A percentile compares a stretch with the other conserved stretches of the same genome.
These are phyloP conservation scores for Tapirus terrestris DNA, from an alignment of 2,113 vertebrate species.

Conservation along the genomic window DNA sequence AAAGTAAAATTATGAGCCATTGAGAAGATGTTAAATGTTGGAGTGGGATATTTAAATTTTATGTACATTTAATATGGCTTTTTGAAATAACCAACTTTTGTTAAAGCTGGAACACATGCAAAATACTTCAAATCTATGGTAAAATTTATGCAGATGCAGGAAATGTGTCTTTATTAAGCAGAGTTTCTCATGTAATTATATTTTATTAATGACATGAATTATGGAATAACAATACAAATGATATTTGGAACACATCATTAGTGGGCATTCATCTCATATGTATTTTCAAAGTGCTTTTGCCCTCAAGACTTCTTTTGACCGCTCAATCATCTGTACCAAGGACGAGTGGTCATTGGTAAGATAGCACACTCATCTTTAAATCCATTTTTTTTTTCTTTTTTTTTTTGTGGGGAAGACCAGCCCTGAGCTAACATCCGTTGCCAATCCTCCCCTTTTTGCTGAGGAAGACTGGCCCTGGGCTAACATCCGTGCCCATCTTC, in stretches of 20 bases:
- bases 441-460: no score
- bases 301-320: background rate
- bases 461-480: no score
- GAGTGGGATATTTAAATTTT: slow-evolving; percentile 15
- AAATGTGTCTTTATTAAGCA: slow-evolving; percentile 47
- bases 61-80: background rate
- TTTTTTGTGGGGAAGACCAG: no score
- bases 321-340: background rate
- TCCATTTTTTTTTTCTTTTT: no score
- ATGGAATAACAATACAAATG: background rate
- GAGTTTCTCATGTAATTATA: background rate
- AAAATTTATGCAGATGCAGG: background rate
- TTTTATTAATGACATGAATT: slow-evolving; percentile 48
- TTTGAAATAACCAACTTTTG: slow-evolving; percentile 13
- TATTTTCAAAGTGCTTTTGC: background rate
- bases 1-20: slow-evolving; percentile 37
- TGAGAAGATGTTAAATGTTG: background rate
- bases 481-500: no score
- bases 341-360: background rate
- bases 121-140: slow-evolving; percentile 4
- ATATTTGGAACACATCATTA: background rate
- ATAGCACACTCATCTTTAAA: background rate
- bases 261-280: background rate
- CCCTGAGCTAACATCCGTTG: no score
- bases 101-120: background rate